Conservation (phyloP, 30 jellyfish, hydroid and myxozoan species). For the Calvadosia cruxmelitensis region DNA sequence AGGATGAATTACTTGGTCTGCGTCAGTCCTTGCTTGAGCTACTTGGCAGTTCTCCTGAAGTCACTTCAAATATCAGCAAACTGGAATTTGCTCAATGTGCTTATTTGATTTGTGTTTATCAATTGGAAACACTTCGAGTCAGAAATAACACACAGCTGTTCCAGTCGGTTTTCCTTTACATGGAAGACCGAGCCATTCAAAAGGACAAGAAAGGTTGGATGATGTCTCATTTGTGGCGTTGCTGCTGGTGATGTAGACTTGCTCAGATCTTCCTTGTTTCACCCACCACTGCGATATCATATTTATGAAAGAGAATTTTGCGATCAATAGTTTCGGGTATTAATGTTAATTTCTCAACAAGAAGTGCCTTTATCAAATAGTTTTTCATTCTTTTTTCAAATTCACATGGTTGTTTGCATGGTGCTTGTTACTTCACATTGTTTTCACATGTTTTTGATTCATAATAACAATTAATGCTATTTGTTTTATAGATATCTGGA, state of each 20-base stretch:
- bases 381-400: too few species aligned
- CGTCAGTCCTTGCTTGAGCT: constrained; percentile 69
- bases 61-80: constrained; percentile 53
- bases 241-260: too few species aligned
- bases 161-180: constrained; percentile 53
- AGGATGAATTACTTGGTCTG: constrained; percentile 68
- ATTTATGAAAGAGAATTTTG: too few species aligned
- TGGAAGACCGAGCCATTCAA: constrained; percentile 89
- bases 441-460: too few species aligned
- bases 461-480: too few species aligned
- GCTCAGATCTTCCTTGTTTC: too few species aligned
- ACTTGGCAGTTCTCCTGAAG: constrained; percentile 67
- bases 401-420: too few species aligned
- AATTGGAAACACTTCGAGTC: constrained; percentile 71
- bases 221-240: background rate
- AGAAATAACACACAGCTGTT: constrained; percentile 50
- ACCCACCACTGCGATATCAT: too few species aligned
- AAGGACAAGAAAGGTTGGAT: constrained; percentile 63
- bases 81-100: constrained; percentile 84
- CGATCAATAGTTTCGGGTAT: too few species aligned
- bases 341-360: too few species aligned
- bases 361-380: too few species aligned
- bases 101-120: constrained; percentile 63
- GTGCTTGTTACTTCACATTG: too few species aligned
- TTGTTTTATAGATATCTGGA: constrained; percentile 55